Base-by-base conservation (phyloP, 2,797 vertebrate genomes). In the Parauchenoglanis ngamensis region DNA sequence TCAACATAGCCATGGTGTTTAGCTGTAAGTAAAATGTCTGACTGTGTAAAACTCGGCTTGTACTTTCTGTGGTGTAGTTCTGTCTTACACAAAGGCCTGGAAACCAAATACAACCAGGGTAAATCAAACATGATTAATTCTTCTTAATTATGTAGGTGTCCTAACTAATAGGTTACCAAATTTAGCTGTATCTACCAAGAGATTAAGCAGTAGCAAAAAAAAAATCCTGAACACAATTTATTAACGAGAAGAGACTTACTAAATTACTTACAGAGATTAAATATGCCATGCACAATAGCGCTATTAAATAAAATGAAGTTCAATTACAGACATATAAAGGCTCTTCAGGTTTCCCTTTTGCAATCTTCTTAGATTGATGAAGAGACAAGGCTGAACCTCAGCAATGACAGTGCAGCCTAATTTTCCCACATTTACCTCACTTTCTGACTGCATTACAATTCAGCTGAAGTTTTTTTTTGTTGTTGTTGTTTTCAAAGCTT, bases 241-340 rank as follows among this genome's bases (percentile, higher is more conserved):
- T 80, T 44, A 80, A 80, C 59, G 56, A 40, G 59, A 59, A 40
- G 21, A 59, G 77, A 80, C 56, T 61, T 59, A 59, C 31, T 40
- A 61, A 80, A 61, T 80, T 23, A 79, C 56, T 40, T 79, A 59
- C 56, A 21, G 56, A 79, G 31, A 35, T 79, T 79, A 59, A 79
- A 81, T 44, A 46, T 35, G 46, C 59, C 59, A 63, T 10, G 57
- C 23, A 44, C 79, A 46, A 61, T 46, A 46, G 3, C 23, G 49
- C 79, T 82, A 82, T 49, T n/a, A 82, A 49, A 82, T 65, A 17
- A 82, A 82, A 65, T 65, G 25, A 82, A 19, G 57, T 28, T 81
- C 59, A 81, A 81, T 81, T 81, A 63, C 35, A 59, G 77, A 59
- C 21, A 7, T 40, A 7, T 40, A 3, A n/a, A 79, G 28, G 44